phyloP scores from a whole-genome alignment of 2,797 vertebrate genomes.

The Coracias cyanogaster region DNA sequence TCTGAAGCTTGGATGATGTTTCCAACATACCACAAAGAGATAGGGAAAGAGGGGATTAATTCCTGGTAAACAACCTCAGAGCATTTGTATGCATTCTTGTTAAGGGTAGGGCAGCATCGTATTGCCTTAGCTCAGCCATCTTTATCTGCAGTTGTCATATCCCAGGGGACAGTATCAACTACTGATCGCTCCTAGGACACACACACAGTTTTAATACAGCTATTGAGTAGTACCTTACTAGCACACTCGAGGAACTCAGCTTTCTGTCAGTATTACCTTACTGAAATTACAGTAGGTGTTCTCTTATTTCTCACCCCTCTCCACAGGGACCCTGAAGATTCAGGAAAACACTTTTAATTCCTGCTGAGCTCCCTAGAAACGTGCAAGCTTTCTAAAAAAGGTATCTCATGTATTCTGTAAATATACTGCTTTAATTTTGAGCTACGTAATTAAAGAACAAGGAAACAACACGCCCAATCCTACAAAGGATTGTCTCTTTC shows the following conservation, averaged over 20 bases:
- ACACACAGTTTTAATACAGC: conserved; percentile 34
- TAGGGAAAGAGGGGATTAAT: conserved; percentile 53
- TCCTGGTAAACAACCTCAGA: conserved; percentile 58
- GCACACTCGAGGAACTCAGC: background rate
- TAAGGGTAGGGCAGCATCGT: conserved; percentile 58
- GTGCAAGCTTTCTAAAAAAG: background rate
- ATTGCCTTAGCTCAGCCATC: conserved; percentile 56
- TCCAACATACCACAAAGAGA: conserved; percentile 65
- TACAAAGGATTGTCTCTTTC: background rate
- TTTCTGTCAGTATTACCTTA: background rate
- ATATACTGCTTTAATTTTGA: background rate
- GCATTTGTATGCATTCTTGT: conserved; percentile 72
- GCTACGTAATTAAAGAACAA: background rate
- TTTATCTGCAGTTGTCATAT: conserved; percentile 63
- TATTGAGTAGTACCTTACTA: background rate
- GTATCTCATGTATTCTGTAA: background rate
- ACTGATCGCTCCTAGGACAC: conserved; percentile 45
- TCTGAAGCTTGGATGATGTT: conserved; percentile 43
- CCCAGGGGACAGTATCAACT: conserved; percentile 44
- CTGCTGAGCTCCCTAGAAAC: background rate
- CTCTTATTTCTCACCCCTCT: background rate
- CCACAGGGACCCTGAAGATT: background rate
- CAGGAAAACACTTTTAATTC: background rate
- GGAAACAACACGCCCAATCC: background rate
- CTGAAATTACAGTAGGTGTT: background rate